Base-by-base conservation (phyloP, 2,888 invertebrate genomes). In the Graphium colonna region DNA sequence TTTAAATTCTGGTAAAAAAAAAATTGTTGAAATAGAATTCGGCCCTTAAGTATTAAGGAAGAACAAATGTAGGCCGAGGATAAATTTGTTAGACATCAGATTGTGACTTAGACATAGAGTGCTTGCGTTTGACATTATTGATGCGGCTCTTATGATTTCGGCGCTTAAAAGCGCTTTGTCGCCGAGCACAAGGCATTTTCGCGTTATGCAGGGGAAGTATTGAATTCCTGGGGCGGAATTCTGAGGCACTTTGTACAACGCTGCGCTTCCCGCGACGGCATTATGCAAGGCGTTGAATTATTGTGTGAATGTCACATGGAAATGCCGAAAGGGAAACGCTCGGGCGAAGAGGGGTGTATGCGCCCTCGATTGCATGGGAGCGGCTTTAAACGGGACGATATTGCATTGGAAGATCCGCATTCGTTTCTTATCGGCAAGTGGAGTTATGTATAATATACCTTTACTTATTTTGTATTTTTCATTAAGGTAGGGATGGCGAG, bases 231-330 rank as follows among this genome's bases (percentile, higher is more conserved):
- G 13, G 15, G 26, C 38, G n/a, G 36, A 48, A 53, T 53, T 48
- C 48, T 46, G 48, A 10, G 31, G 48, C 31, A 38, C 43, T 43
- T 53, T 48, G 52, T 48, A 48, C 43, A 17, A 53, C 10, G 48
- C 28, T 43, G 42, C 38, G 47, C 48, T 39, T 47, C 13, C 45
- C 39, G 31, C 15, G 31, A 28, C 36, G 43, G 42, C 31, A 15
- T 39, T 18, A 39, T 28, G 48, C 39, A 26, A 13, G 28, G 44
- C 39, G 51, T 44, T 45, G 48, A 39, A 43, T 47, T 47, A 18
- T 47, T 33, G 47, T 13, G 12, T 43, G 42, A 18, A 21, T 12
- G n/a, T n/a, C n/a, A n/a, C n/a, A n/a, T n/a, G 47, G 42, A 38
- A 47, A 48, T 46, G 38, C 43, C 42, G 42, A 52, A 48, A 53